Evolutionary conservation across 2,797 vertebrate species (phyloP).

Genomic region (Aldrovandia affinis): DNA sequence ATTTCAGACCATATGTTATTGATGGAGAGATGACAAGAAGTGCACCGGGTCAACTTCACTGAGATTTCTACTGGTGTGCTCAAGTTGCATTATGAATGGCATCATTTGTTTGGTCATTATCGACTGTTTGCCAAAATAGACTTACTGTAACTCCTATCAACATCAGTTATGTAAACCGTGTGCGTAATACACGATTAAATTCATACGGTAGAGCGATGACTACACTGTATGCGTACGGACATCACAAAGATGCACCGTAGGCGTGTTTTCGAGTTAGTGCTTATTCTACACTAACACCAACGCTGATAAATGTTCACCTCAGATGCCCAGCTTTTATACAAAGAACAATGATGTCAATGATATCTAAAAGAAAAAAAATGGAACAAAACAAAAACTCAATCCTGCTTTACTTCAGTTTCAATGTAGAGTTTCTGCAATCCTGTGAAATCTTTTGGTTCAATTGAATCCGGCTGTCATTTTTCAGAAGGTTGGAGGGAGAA

Average conservation of each 20-base stretch:
- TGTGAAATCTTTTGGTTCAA: constrained; percentile 16
- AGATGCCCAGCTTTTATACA: neutral
- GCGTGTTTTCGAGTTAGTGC: too few species aligned
- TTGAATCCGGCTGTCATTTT: constrained; percentile 43
- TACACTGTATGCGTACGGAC: neutral
- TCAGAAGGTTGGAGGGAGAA: constrained; percentile 34
- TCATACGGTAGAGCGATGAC: neutral
- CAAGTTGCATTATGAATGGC: neutral
- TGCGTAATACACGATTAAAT: neutral
- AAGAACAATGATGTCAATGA: neutral
- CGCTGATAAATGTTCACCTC: neutral
- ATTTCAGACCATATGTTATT: constrained; percentile 9
- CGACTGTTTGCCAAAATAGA: neutral
- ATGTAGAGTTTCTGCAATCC: neutral
- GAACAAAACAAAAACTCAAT: neutral
- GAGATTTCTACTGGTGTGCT: neutral
- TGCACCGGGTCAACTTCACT: neutral
- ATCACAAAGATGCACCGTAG: neutral
- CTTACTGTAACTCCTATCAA: neutral
- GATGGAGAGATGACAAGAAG: neutral
- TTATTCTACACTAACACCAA: neutral
- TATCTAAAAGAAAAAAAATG: neutral
- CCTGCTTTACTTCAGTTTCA: neutral
- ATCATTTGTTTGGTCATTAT: neutral
- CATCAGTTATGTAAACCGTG: neutral